Evolutionary conservation across 2,113 vertebrate genomes (phyloP).

Genomic region (Edolisoma coerulescens): DNA sequence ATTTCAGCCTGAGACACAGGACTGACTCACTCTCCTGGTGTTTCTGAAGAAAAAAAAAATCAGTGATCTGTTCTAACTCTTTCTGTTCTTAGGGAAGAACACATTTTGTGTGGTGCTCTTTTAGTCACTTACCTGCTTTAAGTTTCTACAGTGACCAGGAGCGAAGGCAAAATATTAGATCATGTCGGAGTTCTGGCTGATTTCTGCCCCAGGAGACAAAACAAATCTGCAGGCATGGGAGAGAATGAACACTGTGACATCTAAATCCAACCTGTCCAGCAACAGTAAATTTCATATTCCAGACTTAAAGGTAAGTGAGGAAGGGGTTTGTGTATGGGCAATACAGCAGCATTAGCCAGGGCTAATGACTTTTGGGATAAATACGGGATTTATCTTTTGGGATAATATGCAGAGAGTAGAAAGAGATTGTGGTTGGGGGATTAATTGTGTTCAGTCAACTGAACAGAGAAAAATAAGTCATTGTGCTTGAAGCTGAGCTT

Average conservation of each 20-base stretch:
- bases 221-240: conserved; percentile 84
- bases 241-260: conserved; percentile 82
- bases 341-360: not conserved
- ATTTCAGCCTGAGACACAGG: not conserved
- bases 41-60: not conserved
- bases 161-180: not conserved
- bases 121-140: not conserved
- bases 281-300: conserved; percentile 89
- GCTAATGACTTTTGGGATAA: not conserved
- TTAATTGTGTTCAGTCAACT: not conserved
- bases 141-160: conserved; percentile 12
- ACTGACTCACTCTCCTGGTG: not conserved
- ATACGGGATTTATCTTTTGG: not conserved
- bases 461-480: not conserved
- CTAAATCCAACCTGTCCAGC: conserved; percentile 82
- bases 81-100: not conserved
- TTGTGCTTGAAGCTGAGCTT: not conserved
- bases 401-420: not conserved
- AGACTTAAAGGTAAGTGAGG: conserved; percentile 86
- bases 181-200: conserved; percentile 92
- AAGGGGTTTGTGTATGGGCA: not conserved
- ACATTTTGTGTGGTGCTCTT: not conserved
- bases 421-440: not conserved
- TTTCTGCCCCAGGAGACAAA: conserved; percentile 91
- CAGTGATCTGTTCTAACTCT: not conserved